Evolutionary conservation across 2,888 invertebrate species (phyloP).

Genomic region (Linyphia triangularis): DNA sequence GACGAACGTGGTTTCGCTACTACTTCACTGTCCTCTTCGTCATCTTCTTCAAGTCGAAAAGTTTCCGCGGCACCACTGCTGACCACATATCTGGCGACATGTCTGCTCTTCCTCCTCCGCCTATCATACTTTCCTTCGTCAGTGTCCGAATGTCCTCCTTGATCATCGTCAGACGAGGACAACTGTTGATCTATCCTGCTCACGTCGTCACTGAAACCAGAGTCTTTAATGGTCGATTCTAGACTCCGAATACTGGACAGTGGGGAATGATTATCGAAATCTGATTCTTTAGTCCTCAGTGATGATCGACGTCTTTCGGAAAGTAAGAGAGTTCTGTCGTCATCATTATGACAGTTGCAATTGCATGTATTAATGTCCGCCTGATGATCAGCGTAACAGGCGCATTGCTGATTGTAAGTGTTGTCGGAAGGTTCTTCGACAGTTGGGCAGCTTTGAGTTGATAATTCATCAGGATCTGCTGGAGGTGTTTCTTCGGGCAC

Average conservation of each 20-base stretch:
- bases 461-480: neutral
- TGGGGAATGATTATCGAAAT: conserved; percentile 66
- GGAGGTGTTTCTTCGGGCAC: conserved; percentile 2
- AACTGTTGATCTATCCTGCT: conserved; percentile 38
- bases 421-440: neutral
- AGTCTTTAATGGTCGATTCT: conserved; percentile 73
- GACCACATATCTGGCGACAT: conserved; percentile 28
- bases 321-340: neutral
- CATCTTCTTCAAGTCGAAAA: conserved; percentile 53
- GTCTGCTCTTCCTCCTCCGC: conserved; percentile 1
- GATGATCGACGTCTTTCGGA: conserved; percentile 39
- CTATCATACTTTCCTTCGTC: neutral
- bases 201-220: conserved; percentile 74
- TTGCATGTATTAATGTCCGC: neutral
- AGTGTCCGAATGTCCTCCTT: conserved; percentile 30
- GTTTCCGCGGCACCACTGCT: conserved; percentile 66
- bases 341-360: conserved; percentile 3
- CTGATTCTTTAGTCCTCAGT: conserved; percentile 40
- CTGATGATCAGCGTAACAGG: conserved; percentile 3
- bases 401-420: neutral
- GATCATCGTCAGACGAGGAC: conserved; percentile 49
- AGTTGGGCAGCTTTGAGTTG: neutral
- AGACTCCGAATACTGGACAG: conserved; percentile 68
- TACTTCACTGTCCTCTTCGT: conserved; percentile 48
- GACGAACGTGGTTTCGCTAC: conserved; percentile 57